Conservation (phyloP, 2,113 vertebrate species). For the Pleuronectes platessa region DNA sequence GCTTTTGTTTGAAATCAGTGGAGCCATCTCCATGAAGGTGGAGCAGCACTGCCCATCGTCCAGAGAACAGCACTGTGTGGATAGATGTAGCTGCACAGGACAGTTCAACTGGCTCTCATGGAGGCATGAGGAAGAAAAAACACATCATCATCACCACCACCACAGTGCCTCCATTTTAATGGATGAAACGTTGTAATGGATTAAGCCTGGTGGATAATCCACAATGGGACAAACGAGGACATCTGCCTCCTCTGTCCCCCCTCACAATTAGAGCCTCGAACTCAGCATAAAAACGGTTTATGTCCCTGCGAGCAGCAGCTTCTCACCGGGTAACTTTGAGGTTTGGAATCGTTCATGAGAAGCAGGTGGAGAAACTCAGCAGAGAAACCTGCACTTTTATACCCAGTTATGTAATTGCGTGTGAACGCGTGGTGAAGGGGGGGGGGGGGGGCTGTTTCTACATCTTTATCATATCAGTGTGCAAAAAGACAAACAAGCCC, state of each 20-base stretch:
- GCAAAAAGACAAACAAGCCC: conserved; percentile 13
- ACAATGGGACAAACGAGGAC: conserved; percentile 58
- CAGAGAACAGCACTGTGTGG: conserved; percentile 36
- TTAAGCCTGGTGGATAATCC: conserved; percentile 63
- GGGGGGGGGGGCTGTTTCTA: neutral
- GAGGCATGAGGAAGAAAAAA: neutral
- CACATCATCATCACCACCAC: neutral
- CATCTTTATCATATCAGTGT: conserved; percentile 35
- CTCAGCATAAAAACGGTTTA: conserved; percentile 22
- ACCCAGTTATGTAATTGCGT: conserved; percentile 15
- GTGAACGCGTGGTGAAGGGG: neutral
- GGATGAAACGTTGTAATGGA: conserved; percentile 42
- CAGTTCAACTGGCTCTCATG: conserved; percentile 8
- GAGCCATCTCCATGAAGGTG: conserved; percentile 52
- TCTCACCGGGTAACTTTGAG: neutral
- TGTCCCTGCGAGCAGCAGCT: neutral
- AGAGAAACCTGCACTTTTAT: conserved; percentile 1
- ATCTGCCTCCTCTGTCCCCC: conserved; percentile 44
- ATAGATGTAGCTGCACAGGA: neutral
- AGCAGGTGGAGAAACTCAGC: neutral
- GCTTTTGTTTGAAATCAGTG: conserved; percentile 72
- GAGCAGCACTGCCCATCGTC: conserved; percentile 28
- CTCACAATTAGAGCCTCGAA: conserved; percentile 21
- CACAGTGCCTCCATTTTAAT: conserved; percentile 18
- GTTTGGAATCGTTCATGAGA: neutral